phyloP scores from a whole-genome alignment of 2,113 vertebrate genomes.

The Atractosteus spatula region DNA sequence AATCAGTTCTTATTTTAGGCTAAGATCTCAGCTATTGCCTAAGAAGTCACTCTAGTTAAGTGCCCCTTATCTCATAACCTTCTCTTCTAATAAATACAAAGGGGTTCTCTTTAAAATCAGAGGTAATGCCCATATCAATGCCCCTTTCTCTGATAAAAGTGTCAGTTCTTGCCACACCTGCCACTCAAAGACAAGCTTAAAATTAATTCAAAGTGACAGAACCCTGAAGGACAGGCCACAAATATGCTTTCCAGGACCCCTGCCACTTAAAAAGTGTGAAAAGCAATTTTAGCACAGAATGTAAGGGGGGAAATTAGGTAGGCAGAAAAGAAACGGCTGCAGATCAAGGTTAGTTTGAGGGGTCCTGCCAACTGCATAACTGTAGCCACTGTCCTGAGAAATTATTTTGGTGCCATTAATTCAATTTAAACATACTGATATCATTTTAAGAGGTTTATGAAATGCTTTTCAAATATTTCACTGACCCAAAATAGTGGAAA shows the following conservation, averaged over 20 bases:
- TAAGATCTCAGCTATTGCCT: too few species aligned
- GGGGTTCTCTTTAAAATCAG: not conserved
- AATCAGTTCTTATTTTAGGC: too few species aligned
- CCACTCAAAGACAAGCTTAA: not conserved
- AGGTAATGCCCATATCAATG: conserved; percentile 42
- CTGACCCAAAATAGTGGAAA: too few species aligned
- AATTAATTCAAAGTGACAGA: conserved; percentile 1
- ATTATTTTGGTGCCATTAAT: conserved; percentile 33
- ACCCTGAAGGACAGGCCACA: not conserved
- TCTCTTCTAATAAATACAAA: not conserved
- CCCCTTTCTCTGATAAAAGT: conserved; percentile 17
- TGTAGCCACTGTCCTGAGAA: conserved; percentile 15
- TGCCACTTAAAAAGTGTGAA: not conserved
- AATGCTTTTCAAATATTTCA: too few species aligned
- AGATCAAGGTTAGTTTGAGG: conserved; percentile 31
- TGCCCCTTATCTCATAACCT: not conserved
- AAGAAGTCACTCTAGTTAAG: too few species aligned
- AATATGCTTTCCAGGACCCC: not conserved
- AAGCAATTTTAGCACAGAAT: conserved; percentile 6
- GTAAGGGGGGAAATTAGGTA: conserved; percentile 16
- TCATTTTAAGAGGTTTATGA: too few species aligned
- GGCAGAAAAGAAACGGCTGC: conserved; percentile 13
- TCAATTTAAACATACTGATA: conserved; percentile 13
- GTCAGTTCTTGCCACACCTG: not conserved
- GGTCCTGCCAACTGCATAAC: conserved; percentile 14